Evolutionary conservation across 1,140 invertebrate species (phyloP).

Genomic region (Drosophila subpulchrella): DNA sequence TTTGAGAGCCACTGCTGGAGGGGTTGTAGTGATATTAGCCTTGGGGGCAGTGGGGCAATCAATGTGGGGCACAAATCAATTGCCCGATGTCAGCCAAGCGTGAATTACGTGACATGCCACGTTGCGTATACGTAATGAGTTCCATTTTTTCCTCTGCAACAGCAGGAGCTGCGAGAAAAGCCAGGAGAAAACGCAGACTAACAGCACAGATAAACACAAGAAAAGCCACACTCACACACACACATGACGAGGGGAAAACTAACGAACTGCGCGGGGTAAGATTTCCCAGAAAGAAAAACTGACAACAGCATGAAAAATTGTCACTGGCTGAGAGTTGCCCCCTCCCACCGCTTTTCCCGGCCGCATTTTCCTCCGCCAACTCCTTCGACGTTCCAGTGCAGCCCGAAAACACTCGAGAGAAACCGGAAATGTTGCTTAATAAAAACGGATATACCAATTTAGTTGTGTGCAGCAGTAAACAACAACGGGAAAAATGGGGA

Average conservation of each 20-base stretch:
- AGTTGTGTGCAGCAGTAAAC: conserved; percentile 72
- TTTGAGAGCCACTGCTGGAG: conserved; percentile 29
- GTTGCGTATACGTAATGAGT: conserved; percentile 79
- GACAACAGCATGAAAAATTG: conserved; percentile 83
- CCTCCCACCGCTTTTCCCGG: neutral
- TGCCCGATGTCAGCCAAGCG: conserved; percentile 57
- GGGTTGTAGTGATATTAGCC: conserved; percentile 26
- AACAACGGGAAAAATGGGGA: conserved; percentile 34
- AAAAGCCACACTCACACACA: conserved; percentile 14
- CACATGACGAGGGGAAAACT: conserved; percentile 55
- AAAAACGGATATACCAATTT: conserved; percentile 83
- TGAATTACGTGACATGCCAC: conserved; percentile 70
- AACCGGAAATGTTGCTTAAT: conserved; percentile 83
- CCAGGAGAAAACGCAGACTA: conserved; percentile 2
- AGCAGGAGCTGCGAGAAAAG: conserved; percentile 2
- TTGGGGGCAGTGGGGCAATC: conserved; percentile 44
- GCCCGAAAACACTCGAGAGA: conserved; percentile 66
- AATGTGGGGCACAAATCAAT: conserved; percentile 71
- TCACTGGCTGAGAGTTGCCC: conserved; percentile 69
- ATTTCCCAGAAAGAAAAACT: conserved; percentile 61
- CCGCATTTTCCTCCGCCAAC: neutral
- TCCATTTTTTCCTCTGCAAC: conserved; percentile 41
- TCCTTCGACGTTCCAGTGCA: conserved; percentile 44
- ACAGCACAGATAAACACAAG: conserved; percentile 58
- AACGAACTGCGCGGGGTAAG: conserved; percentile 63